Base-by-base conservation (phyloP, 2,797 vertebrate species). In the Zonotrichia albicollis region DNA sequence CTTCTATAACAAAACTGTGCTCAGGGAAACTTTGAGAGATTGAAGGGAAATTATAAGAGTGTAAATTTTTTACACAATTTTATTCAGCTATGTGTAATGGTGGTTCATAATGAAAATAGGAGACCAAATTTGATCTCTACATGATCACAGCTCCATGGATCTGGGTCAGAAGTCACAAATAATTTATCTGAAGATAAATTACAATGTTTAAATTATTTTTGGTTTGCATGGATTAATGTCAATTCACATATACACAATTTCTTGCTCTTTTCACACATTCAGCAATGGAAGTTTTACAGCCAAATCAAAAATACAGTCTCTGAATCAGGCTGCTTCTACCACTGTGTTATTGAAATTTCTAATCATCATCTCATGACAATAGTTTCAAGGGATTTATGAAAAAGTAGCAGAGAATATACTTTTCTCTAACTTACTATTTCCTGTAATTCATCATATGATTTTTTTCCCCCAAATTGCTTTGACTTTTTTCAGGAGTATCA, bases 381-480 rank as follows among this genome's bases (percentile, higher is more conserved):
- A 82, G 81, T 97, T 97, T 97, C 95, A 96, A 92, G 94, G 97
- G 97, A 98, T 93, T 97, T 97, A 92, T 97, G 96, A 95, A 97
- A 96, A 97, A 97, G 90, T 84, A 96, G 94, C 93, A 96, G 96
- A 95, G 95, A 96, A 96, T 94, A 94, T 86, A 93, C 95, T 97
- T 94, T 92, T 96, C 92, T 95, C 78, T 96, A 97, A 97, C 96
- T 96, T 84, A n/a, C 95, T 93, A 95, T 97, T 98, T 98, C 98
- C 98, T 98, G 97, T 96, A 97, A 98, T 98, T 97, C 96, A 98
- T 98, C 98, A 98, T 97, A 97, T 75, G 79, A 46, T 91, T 94
- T 96, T 94, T 94, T 92, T 79, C 38, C 89, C 95, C 93, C 87
- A 82, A 94, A 96, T 94, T 71, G 18, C 87, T 96, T 95, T 97